Percentiles rank a stretch among this genome's conserved stretches.
These are phyloP conservation scores for Coilia nasus DNA, from an alignment of 2,797 vertebrate genomes.

Conservation along the genomic window DNA sequence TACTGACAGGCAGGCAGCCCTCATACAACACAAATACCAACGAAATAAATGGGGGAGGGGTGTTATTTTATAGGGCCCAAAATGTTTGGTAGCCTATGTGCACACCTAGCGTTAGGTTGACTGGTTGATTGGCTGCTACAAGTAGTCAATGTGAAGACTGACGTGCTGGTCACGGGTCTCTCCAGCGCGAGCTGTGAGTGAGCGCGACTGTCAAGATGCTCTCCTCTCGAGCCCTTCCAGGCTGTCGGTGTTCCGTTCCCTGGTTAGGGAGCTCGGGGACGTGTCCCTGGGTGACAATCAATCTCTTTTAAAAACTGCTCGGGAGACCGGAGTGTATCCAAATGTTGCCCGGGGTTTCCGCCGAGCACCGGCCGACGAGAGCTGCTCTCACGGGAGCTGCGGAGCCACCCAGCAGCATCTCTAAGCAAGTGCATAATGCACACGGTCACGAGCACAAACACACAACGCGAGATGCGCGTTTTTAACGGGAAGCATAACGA, in stretches of 20 bases:
- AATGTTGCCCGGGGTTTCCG: neutral
- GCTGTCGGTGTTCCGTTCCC: neutral
- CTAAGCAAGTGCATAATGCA: neutral
- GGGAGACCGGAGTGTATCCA: neutral
- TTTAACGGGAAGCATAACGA: neutral
- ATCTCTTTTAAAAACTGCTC: constrained; percentile 3
- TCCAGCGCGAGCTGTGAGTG: neutral
- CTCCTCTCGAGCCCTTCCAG: neutral
- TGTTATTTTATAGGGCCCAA: too few species aligned
- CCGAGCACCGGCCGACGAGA: neutral
- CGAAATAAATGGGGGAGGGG: too few species aligned
- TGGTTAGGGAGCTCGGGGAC: neutral
- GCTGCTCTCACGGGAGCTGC: neutral
- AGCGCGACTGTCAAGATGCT: neutral
- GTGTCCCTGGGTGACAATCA: constrained; percentile 10
- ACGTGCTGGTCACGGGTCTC: neutral
- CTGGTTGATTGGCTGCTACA: neutral
- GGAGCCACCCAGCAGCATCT: constrained; percentile 2
- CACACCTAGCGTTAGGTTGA: too few species aligned
- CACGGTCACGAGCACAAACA: neutral
- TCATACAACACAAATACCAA: too few species aligned
- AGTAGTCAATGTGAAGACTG: neutral
- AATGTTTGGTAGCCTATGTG: too few species aligned
- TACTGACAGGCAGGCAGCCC: too few species aligned
- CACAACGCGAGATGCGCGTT: neutral